These are phyloP conservation scores for Lepisosteus oculatus DNA, from an alignment of 2,113 vertebrate species.

Conservation along the genomic window DNA sequence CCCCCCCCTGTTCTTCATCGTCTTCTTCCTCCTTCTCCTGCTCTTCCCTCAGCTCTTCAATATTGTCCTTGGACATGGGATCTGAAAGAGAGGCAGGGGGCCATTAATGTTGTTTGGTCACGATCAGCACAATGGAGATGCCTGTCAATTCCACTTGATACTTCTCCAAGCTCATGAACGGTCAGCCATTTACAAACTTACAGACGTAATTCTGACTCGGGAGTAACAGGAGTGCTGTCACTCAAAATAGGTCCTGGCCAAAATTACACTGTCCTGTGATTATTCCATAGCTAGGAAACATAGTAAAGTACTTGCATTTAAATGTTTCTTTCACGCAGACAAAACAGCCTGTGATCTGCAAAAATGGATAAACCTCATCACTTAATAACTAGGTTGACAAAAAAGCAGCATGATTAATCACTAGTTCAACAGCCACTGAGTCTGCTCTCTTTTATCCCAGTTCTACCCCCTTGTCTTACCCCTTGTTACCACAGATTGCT, in stretches of 20 bases:
- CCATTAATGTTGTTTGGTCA: neutral
- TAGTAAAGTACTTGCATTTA: too few relatives aligned
- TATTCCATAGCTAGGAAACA: neutral
- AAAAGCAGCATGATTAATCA: too few relatives aligned
- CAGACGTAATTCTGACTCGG: neutral
- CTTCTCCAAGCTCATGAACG: too few relatives aligned
- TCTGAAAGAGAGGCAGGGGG: neutral
- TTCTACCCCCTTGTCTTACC: too few relatives aligned
- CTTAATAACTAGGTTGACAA: too few relatives aligned
- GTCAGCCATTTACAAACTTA: too few relatives aligned
- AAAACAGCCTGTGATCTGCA: too few relatives aligned
- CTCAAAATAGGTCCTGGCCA: neutral
- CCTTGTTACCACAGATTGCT: too few relatives aligned
- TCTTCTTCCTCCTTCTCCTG: conserved; percentile 25
- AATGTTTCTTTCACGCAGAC: too few relatives aligned
- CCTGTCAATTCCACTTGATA: neutral
- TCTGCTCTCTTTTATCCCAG: too few relatives aligned
- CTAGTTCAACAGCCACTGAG: too few relatives aligned
- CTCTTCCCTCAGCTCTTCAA: neutral
- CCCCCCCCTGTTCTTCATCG: conserved; percentile 29
- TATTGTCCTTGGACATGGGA: neutral
- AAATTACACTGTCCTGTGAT: neutral
- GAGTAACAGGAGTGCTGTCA: neutral
- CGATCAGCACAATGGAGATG: neutral
- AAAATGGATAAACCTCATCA: too few relatives aligned